A percentile compares a stretch with the other conserved stretches of the same genome.
These are phyloP conservation scores for Drosophila hamatofila DNA, from an alignment of 2,888 invertebrate genomes.

Conservation along the genomic window DNA sequence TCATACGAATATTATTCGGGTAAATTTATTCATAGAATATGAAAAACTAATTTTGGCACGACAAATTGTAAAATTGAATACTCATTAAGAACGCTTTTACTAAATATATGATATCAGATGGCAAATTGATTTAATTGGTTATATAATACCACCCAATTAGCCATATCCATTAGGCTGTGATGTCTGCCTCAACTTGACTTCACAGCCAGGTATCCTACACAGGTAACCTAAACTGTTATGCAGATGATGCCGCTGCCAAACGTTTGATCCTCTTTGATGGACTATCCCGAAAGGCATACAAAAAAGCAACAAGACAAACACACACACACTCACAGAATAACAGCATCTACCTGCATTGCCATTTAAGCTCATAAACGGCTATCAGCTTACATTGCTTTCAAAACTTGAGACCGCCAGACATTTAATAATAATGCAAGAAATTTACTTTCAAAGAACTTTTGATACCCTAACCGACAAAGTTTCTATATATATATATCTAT, in stretches of 20 bases:
- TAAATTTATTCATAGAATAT: slow-evolving; percentile 14
- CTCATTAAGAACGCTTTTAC: background rate
- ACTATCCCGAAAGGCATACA: slow-evolving; percentile 49
- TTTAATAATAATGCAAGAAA: slow-evolving; percentile 37
- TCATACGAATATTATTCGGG: slow-evolving; percentile 11
- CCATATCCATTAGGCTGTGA: slow-evolving; percentile 31
- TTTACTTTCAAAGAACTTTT: background rate
- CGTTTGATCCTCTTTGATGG: slow-evolving; percentile 70
- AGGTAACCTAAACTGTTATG: slow-evolving; percentile 47
- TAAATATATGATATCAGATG: slow-evolving; percentile 33
- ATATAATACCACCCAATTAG: slow-evolving; percentile 48
- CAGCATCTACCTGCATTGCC: slow-evolving; percentile 72
- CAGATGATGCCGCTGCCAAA: slow-evolving; percentile 49
- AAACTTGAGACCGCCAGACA: slow-evolving; percentile 52
- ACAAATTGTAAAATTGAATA: slow-evolving; percentile 10
- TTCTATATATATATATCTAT: background rate
- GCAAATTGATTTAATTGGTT: slow-evolving; percentile 14
- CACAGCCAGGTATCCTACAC: slow-evolving; percentile 24
- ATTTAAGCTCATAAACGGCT: slow-evolving; percentile 76
- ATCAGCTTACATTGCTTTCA: slow-evolving; percentile 71
- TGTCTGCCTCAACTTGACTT: slow-evolving; percentile 15
- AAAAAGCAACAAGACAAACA: slow-evolving; percentile 3
- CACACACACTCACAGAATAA: background rate
- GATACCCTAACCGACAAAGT: slow-evolving; percentile 24
- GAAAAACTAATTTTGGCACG: slow-evolving; percentile 22